These are phyloP conservation scores for Dione juno DNA, from an alignment of 2,888 invertebrate genomes.

Conservation along the genomic window DNA sequence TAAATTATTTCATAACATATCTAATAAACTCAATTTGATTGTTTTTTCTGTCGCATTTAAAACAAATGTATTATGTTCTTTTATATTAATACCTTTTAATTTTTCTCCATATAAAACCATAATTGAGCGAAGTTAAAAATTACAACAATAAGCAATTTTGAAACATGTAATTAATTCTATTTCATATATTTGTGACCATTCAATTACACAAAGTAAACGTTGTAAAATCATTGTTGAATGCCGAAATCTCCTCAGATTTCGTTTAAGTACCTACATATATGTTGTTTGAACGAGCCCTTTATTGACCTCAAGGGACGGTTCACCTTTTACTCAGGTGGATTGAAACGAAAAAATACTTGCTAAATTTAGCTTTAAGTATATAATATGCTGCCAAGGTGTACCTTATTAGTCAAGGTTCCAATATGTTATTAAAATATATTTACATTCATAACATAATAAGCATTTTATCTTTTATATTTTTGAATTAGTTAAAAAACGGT, in stretches of 20 bases:
- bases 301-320: conserved; percentile 11
- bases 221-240: conserved; percentile 5
- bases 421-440: no score
- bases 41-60: no score
- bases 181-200: neutral
- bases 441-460: no score
- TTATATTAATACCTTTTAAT: no score
- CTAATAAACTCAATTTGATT: no score
- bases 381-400: neutral
- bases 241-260: neutral
- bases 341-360: neutral
- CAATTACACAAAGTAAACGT: neutral
- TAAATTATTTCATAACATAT: no score
- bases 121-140: no score
- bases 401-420: neutral
- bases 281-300: conserved; percentile 1
- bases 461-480: no score
- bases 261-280: neutral
- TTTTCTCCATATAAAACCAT: no score
- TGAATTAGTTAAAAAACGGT: no score
- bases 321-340: neutral
- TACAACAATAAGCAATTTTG: no score
- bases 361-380: neutral
- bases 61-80: no score
- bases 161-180: neutral